Percentiles rank a stretch among this genome's conserved stretches.
These are phyloP conservation scores for Carcharodon carcharias DNA, from an alignment of 2,797 vertebrate species.

Conservation along the genomic window DNA sequence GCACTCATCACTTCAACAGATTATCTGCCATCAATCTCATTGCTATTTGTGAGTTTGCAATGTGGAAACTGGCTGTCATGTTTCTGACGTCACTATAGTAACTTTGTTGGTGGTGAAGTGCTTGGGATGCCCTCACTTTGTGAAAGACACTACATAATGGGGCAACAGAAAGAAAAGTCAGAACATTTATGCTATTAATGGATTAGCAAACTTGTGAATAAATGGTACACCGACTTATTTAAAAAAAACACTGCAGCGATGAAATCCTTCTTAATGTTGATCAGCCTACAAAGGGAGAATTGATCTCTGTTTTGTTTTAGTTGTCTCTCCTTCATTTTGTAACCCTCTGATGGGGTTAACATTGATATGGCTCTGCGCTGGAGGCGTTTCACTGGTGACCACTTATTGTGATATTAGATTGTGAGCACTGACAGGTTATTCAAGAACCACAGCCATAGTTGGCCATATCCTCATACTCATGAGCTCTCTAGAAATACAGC, in stretches of 20 bases:
- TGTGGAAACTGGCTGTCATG: background rate
- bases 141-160: background rate
- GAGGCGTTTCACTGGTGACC: background rate
- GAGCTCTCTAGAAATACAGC: too few species aligned
- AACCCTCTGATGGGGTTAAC: background rate
- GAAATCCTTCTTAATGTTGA: too few species aligned
- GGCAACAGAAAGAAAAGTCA: background rate
- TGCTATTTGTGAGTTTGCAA: background rate
- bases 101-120: background rate
- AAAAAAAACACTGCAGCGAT: too few species aligned
- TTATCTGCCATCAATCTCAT: background rate
- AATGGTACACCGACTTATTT: too few species aligned
- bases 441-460: background rate
- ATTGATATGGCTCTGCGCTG: too few species aligned
- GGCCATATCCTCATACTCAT: background rate
- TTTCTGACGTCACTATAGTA: background rate
- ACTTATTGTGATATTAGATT: background rate
- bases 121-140: background rate
- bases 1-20: background rate
- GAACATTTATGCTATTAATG: too few species aligned
- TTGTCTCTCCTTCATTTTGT: background rate
- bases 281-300: too few species aligned
- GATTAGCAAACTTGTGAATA: too few species aligned
- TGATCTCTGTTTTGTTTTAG: background rate
- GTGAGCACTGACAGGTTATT: background rate